phyloP scores from a whole-genome alignment of 2,797 vertebrate genomes.

The Spinus pinus region DNA sequence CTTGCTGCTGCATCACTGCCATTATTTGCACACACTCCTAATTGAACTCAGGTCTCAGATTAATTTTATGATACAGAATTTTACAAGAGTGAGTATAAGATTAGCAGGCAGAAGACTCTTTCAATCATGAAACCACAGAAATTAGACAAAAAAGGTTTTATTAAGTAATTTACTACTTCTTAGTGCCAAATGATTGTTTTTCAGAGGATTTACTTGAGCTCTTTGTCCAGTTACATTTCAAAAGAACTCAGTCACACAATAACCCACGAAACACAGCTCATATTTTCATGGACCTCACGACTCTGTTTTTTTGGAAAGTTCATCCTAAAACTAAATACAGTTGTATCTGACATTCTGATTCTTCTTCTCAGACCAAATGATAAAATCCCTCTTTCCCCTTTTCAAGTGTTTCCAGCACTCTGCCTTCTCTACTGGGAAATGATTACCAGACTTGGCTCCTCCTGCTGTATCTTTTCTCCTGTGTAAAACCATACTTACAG shows the following conservation, averaged over 20 bases:
- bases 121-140: not conserved
- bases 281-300: not conserved
- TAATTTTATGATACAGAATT: not conserved
- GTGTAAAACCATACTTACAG: not conserved
- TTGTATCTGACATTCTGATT: not conserved
- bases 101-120: not conserved
- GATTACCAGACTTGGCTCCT: not conserved
- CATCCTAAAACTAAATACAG: not conserved
- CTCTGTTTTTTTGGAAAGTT: not conserved
- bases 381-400: not conserved
- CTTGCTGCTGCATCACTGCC: not conserved
- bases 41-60: not conserved
- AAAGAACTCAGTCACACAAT: not conserved
- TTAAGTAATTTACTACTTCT: not conserved
- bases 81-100: not conserved
- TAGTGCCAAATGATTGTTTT: slow-evolving; percentile 11
- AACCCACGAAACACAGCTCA: not conserved
- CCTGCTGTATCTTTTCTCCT: not conserved
- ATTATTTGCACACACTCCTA: not conserved
- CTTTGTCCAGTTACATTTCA: not conserved
- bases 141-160: not conserved
- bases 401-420: not conserved
- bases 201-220: not conserved
- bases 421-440: not conserved
- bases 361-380: not conserved